Evolutionary conservation across 37 sponge, comb jelly and placozoan species (phyloP).

Genomic region (Diacarnus erythraeanus): DNA sequence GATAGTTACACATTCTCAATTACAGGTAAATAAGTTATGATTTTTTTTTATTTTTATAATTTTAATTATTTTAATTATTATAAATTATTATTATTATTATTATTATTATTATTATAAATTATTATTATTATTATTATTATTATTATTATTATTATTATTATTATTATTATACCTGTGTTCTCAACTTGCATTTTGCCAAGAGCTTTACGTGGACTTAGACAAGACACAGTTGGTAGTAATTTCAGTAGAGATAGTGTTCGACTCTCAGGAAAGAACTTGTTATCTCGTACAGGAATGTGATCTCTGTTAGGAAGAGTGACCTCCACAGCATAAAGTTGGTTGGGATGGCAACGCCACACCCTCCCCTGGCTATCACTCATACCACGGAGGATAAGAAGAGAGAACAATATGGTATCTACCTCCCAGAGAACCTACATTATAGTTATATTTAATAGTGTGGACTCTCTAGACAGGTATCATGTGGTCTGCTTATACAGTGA

Average conservation of each 20-base stretch:
- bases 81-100: too few species aligned
- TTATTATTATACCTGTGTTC: background rate
- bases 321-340: constrained; percentile 61
- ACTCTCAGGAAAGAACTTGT: constrained; percentile 13
- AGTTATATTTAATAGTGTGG: background rate
- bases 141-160: too few species aligned
- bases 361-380: constrained; percentile 62
- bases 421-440: constrained; percentile 35
- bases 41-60: too few species aligned
- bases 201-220: constrained; percentile 21
- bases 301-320: constrained; percentile 39
- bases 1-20: too few species aligned
- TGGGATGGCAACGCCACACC: constrained; percentile 55
- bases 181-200: constrained; percentile 9
- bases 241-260: constrained; percentile 34
- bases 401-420: constrained; percentile 62
- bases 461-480: too few species aligned
- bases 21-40: too few species aligned
- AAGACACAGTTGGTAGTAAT: constrained; percentile 47
- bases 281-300: background rate
- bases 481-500: too few species aligned
- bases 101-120: too few species aligned
- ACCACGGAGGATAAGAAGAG: constrained; percentile 43
- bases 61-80: too few species aligned
- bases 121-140: too few species aligned